A percentile compares a stretch with the other conserved stretches of the same genome.
Conservation (phyloP, 2,797 vertebrate genomes). For the Crenuchus spilurus region DNA sequence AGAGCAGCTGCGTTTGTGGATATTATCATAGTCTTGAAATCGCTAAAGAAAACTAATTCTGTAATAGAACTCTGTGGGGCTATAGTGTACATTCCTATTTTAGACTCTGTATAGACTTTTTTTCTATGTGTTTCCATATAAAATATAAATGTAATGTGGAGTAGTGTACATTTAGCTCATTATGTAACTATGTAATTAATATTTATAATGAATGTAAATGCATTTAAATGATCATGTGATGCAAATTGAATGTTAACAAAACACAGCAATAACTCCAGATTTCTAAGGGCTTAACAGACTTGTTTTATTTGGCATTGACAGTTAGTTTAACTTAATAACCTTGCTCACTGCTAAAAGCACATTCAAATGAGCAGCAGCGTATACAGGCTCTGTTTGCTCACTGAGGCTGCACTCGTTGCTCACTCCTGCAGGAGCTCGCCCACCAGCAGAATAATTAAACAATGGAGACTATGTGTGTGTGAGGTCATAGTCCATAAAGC, state of each 20-base stretch:
- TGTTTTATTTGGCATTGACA: background rate
- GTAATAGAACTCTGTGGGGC: no score
- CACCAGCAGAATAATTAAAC: constrained; percentile 49
- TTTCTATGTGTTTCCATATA: no score
- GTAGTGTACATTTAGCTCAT: no score
- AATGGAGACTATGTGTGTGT: constrained; percentile 57
- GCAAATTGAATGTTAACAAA: no score
- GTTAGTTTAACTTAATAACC: constrained; percentile 3
- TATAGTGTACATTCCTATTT: no score
- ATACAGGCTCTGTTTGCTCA: constrained; percentile 36
- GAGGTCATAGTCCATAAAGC: constrained; percentile 57
- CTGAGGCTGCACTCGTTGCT: background rate
- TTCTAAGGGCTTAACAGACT: background rate
- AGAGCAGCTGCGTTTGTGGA: no score
- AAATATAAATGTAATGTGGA: background rate
- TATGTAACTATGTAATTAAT: background rate
- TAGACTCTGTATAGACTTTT: no score
- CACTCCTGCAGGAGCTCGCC: constrained; percentile 11
- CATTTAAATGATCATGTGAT: no score
- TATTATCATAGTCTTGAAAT: no score
- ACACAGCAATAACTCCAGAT: background rate
- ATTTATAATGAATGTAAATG: background rate
- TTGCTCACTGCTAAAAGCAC: background rate
- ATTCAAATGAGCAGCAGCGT: constrained; percentile 16
- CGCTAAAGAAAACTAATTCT: no score